These are phyloP conservation scores for Neoscelio sp. DNA, from an alignment of 2,888 invertebrate genomes.

Conservation along the genomic window DNA sequence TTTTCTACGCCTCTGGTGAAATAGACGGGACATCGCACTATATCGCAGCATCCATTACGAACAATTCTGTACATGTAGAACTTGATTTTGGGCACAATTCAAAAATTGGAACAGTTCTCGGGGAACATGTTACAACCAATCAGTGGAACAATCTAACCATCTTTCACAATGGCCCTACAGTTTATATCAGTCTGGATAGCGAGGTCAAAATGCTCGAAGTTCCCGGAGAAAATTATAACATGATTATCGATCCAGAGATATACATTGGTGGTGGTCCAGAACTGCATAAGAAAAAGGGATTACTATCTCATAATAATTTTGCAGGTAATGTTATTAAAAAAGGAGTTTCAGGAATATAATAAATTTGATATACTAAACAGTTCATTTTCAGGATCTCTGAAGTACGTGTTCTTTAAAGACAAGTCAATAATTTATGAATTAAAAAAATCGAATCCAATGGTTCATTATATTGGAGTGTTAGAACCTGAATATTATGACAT, in stretches of 20 bases:
- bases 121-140: slow-evolving; percentile 89
- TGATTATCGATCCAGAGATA: slow-evolving; percentile 97
- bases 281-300: slow-evolving; percentile 91
- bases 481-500: slow-evolving; percentile 93
- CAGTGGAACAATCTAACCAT: slow-evolving; percentile 96
- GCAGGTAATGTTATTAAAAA: slow-evolving; percentile 82
- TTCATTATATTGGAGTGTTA: slow-evolving; percentile 91
- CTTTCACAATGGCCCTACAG: slow-evolving; percentile 89
- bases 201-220: slow-evolving; percentile 89
- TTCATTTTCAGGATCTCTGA: slow-evolving; percentile 90
- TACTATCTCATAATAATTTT: slow-evolving; percentile 93
- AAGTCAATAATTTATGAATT: slow-evolving; percentile 95
- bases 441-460: slow-evolving; percentile 93
- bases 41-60: slow-evolving; percentile 93
- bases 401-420: slow-evolving; percentile 97
- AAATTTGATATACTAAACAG: neutral
- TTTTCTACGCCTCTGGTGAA: slow-evolving; percentile 97
- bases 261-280: slow-evolving; percentile 96
- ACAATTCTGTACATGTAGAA: slow-evolving; percentile 93
- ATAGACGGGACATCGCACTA: slow-evolving; percentile 95
- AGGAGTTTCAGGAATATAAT: slow-evolving; percentile 20
- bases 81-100: slow-evolving; percentile 93
- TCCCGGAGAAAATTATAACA: slow-evolving; percentile 88
- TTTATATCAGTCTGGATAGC: slow-evolving; percentile 91
- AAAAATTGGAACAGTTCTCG: slow-evolving; percentile 88